phyloP scores from a whole-genome alignment of 2,888 invertebrate species.

The Dynastes tityus region DNA sequence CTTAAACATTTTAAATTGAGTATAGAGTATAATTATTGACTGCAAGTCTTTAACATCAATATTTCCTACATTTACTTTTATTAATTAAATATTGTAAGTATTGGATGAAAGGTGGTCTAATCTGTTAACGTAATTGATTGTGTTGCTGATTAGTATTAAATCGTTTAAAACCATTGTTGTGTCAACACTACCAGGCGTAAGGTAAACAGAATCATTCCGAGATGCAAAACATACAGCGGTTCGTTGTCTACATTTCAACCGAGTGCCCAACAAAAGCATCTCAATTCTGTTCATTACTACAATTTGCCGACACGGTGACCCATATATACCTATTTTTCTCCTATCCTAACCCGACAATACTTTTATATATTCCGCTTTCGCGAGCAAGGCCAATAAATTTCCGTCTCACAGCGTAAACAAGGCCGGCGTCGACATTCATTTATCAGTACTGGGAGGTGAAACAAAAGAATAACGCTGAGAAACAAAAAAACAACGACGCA shows the following conservation, averaged over 20 bases:
- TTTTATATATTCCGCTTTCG: constrained; percentile 20
- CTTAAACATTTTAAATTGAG: no score
- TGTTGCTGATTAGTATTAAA: constrained; percentile 1
- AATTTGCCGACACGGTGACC: constrained; percentile 38
- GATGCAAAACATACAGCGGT: not conserved
- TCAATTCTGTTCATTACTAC: constrained; percentile 23
- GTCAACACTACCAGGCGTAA: not conserved
- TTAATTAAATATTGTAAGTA: no score
- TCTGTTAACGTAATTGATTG: no score
- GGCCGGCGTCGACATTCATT: constrained; percentile 39
- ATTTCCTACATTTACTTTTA: no score
- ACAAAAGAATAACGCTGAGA: constrained; percentile 30
- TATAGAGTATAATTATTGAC: no score
- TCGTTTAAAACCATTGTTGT: not conserved
- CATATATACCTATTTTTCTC: constrained; percentile 31
- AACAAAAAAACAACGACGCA: constrained; percentile 25
- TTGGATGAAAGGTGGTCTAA: no score
- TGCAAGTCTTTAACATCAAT: no score
- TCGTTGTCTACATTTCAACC: constrained; percentile 12
- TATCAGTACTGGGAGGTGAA: constrained; percentile 32
- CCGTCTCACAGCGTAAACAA: constrained; percentile 37
- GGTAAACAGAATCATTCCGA: constrained; percentile 32
- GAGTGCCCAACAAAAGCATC: constrained; percentile 18
- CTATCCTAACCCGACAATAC: constrained; percentile 28
- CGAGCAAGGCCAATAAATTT: constrained; percentile 34